Evolutionary conservation across 1,140 invertebrate species (phyloP).

Genomic region (Apis cerana): DNA sequence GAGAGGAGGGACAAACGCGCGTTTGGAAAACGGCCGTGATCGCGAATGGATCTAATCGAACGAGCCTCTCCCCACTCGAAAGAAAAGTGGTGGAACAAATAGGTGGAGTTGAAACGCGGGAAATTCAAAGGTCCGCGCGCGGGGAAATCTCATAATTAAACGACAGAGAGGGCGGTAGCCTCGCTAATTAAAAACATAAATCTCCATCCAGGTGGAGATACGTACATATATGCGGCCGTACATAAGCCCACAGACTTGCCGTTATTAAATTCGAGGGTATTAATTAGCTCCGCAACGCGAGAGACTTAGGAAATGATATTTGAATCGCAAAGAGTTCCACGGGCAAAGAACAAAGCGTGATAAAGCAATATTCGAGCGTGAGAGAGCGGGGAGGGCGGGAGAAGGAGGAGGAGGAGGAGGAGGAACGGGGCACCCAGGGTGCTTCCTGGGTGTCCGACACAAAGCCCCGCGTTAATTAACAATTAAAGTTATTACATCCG

Average conservation of each 20-base stretch:
- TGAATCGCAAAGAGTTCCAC: constrained; percentile 55
- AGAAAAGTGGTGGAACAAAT: background rate
- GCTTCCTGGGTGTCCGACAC: constrained; percentile 42
- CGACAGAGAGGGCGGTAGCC: constrained; percentile 17
- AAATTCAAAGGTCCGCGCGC: constrained; percentile 13
- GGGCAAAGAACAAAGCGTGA: constrained; percentile 57
- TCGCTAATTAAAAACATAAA: constrained; percentile 63
- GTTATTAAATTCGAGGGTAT: constrained; percentile 66
- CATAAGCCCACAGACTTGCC: constrained; percentile 17
- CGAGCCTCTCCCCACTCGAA: background rate
- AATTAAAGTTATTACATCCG: constrained; percentile 68
- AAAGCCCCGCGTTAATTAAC: constrained; percentile 66
- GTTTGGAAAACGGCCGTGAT: background rate
- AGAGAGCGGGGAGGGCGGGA: background rate
- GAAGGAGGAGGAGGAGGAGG: background rate
- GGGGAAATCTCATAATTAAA: constrained; percentile 40
- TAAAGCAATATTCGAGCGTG: constrained; percentile 50
- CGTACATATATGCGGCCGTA: background rate
- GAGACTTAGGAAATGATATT: constrained; percentile 55
- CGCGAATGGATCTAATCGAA: constrained; percentile 22
- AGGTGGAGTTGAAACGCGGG: constrained; percentile 14
- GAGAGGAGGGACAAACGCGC: background rate
- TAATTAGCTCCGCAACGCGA: constrained; percentile 55
- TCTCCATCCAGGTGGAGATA: constrained; percentile 29
- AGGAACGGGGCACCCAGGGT: too few relatives aligned